Evolutionary conservation across 2,888 invertebrate genomes (phyloP).

Genomic region (Drosophila hamatofila): DNA sequence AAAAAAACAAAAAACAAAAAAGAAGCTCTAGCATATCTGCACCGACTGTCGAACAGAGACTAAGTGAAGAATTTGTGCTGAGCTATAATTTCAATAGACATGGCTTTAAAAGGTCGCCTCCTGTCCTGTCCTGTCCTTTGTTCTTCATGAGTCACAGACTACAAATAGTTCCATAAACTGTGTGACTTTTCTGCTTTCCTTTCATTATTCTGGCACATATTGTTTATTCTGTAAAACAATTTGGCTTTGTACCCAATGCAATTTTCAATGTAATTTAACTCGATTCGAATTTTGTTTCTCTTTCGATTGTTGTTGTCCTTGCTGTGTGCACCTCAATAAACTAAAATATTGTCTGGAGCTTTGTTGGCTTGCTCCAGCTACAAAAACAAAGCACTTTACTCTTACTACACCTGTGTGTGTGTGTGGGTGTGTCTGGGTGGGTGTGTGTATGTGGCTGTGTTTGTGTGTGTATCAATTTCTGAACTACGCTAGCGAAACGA

Average conservation of each 20-base stretch:
- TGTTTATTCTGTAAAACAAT: conserved; percentile 48
- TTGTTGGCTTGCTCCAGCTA: conserved; percentile 11
- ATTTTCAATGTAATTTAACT: conserved; percentile 79
- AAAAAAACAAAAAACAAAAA: not conserved
- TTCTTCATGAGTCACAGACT: not conserved
- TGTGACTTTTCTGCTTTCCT: not conserved
- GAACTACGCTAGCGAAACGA: conserved; percentile 49
- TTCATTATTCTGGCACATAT: conserved; percentile 30
- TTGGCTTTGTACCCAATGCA: conserved; percentile 52
- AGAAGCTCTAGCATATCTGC: not conserved
- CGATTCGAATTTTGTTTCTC: conserved; percentile 54
- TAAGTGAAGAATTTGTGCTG: not conserved
- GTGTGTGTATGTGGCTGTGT: conserved; percentile 10
- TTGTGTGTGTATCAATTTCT: conserved; percentile 71
- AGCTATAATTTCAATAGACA: not conserved
- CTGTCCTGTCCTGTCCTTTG: not conserved
- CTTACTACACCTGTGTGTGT: conserved; percentile 11
- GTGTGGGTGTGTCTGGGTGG: conserved; percentile 4
- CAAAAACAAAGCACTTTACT: conserved; percentile 44
- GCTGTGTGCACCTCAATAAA: conserved; percentile 44
- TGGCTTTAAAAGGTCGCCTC: not conserved
- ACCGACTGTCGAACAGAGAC: not conserved
- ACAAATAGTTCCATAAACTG: conserved; percentile 10
- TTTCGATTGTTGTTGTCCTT: conserved; percentile 20
- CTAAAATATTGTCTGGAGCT: conserved; percentile 50